Percentiles rank a stretch among this genome's conserved stretches.
These are phyloP conservation scores for Perognathus longimembris DNA, from an alignment of 2,113 vertebrate genomes.

Conservation along the genomic window DNA sequence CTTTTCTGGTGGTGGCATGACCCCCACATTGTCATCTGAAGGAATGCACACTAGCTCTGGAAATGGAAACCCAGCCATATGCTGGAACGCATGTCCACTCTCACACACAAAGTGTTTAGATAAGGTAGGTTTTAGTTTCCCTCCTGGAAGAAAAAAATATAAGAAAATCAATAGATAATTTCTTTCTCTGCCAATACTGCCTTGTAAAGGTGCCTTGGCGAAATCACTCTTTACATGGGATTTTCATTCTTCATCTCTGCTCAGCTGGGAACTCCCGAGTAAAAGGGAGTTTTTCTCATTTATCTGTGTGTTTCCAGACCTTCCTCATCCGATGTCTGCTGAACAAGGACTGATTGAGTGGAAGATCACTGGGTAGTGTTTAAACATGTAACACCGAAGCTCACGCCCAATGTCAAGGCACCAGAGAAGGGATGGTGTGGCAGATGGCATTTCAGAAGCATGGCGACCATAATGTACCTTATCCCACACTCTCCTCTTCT, in stretches of 20 bases:
- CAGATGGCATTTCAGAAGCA: not conserved
- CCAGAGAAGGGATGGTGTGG: not conserved
- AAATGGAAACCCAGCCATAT: not conserved
- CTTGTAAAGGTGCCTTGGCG: not conserved
- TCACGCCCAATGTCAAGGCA: not conserved
- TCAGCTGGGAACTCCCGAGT: slow-evolving; percentile 41
- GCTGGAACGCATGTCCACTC: not conserved
- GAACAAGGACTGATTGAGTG: not conserved
- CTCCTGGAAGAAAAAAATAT: not conserved
- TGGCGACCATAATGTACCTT: too few species aligned
- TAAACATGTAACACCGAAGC: not conserved
- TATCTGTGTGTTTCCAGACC: slow-evolving; percentile 18
- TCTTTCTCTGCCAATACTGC: slow-evolving; percentile 15
- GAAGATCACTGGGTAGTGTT: not conserved
- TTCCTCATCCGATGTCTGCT: slow-evolving; percentile 1
- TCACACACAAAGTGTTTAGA: not conserved
- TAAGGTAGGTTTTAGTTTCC: not conserved
- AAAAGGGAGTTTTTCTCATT: slow-evolving; percentile 29
- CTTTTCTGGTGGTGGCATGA: not conserved
- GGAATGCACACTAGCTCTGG: not conserved
- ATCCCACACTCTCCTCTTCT: too few species aligned
- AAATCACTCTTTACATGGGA: slow-evolving; percentile 32
- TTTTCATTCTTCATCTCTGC: slow-evolving; percentile 53
- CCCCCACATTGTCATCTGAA: not conserved
- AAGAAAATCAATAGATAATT: not conserved